Percentiles rank a stretch among this genome's conserved stretches.
Evolutionary conservation across 1,140 invertebrate species (phyloP).

Genomic region (Acromyrmex charruanus): DNA sequence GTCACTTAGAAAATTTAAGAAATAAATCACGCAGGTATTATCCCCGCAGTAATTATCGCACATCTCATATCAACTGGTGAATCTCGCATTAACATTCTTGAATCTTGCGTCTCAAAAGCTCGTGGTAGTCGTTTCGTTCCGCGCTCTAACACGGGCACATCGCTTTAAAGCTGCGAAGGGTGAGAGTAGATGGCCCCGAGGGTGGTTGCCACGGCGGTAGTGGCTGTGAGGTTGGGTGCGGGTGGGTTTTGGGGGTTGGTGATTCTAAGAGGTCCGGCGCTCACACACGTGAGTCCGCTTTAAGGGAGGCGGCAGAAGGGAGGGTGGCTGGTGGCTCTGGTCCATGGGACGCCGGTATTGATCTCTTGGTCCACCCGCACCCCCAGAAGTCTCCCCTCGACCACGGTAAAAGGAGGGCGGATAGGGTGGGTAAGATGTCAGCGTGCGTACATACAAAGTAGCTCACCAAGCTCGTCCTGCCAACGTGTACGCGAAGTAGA

Average conservation of each 20-base stretch:
- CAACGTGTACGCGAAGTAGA: constrained; percentile 61
- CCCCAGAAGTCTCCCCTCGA: constrained; percentile 68
- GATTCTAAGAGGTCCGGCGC: constrained; percentile 86
- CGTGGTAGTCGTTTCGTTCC: constrained; percentile 36
- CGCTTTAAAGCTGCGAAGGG: constrained; percentile 83
- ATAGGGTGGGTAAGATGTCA: constrained; percentile 84
- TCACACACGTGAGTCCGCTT: constrained; percentile 79
- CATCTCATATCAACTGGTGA: background rate
- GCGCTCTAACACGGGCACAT: constrained; percentile 79
- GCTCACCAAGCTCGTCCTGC: constrained; percentile 74
- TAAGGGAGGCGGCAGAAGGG: constrained; percentile 45
- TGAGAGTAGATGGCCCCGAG: constrained; percentile 78
- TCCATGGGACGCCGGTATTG: constrained; percentile 84
- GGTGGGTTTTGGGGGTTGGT: constrained; percentile 80
- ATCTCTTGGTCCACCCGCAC: constrained; percentile 79
- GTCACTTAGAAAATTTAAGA: background rate
- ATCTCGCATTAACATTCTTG: constrained; percentile 7
- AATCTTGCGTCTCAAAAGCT: constrained; percentile 27
- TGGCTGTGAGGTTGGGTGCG: constrained; percentile 66
- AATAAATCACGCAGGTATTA: constrained; percentile 21
- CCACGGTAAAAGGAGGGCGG: constrained; percentile 76
- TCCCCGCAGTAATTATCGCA: background rate
- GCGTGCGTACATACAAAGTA: constrained; percentile 87
- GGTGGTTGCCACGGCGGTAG: constrained; percentile 77
- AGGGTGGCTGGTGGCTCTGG: constrained; percentile 75